Percentiles rank a stretch among this genome's conserved stretches.
Evolutionary conservation across 2,113 vertebrate genomes (phyloP).

Genomic region (Antigone vipio): DNA sequence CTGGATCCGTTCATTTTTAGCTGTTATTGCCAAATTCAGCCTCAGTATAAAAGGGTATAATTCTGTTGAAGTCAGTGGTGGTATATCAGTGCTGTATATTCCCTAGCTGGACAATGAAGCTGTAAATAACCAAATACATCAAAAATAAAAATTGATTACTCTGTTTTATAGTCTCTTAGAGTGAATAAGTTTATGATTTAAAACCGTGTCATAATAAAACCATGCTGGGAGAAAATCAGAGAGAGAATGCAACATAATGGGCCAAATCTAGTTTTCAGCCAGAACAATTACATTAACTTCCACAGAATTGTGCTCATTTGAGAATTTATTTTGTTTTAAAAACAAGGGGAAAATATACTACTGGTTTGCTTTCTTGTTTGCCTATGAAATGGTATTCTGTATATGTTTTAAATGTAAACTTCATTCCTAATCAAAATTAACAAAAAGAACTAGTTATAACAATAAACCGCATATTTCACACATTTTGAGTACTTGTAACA

Average conservation of each 20-base stretch:
- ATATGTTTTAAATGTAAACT: neutral
- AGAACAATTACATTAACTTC: conserved; percentile 22
- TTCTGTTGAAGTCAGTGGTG: conserved; percentile 36
- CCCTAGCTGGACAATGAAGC: conserved; percentile 43
- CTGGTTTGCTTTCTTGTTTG: neutral
- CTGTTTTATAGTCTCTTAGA: conserved; percentile 64
- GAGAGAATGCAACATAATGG: conserved; percentile 32
- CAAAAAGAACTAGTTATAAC: neutral
- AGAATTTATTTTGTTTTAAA: neutral
- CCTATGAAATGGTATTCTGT: neutral
- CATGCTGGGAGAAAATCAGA: conserved; percentile 21
- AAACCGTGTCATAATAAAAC: conserved; percentile 30
- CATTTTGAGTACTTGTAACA: neutral
- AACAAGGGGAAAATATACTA: neutral
- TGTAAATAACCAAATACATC: conserved; percentile 65
- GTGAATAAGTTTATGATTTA: conserved; percentile 66
- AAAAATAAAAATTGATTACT: conserved; percentile 67
- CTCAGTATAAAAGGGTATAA: conserved; percentile 45
- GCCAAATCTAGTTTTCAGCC: conserved; percentile 29
- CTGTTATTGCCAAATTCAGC: conserved; percentile 44
- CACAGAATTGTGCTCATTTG: neutral
- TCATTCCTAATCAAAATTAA: neutral
- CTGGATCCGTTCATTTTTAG: conserved; percentile 32
- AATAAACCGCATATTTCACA: neutral
- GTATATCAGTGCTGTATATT: conserved; percentile 48